These are phyloP conservation scores for Engystomops pustulosus DNA, from an alignment of 2,113 vertebrate genomes.

Conservation along the genomic window DNA sequence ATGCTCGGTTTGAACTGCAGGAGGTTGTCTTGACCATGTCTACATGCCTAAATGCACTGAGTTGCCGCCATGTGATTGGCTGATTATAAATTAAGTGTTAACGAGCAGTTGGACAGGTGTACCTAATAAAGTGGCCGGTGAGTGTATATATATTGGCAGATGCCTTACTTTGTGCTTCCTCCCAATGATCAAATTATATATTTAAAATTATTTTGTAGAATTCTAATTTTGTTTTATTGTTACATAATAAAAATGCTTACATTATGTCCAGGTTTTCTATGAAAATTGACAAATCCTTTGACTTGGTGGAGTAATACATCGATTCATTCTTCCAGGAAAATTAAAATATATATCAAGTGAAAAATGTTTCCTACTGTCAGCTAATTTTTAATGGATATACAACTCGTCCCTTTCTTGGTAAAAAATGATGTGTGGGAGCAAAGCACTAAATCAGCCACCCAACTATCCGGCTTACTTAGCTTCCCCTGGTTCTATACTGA, in stretches of 20 bases:
- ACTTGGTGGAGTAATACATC: neutral
- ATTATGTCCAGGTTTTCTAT: neutral
- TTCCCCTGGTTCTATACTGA: slow-evolving; percentile 40
- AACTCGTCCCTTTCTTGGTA: slow-evolving; percentile 36
- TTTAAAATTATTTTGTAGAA: neutral
- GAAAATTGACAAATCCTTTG: neutral
- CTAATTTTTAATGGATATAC: slow-evolving; percentile 43
- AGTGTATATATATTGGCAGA: too few species aligned
- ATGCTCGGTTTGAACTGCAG: too few species aligned
- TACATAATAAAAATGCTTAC: neutral
- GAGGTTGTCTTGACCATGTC: too few species aligned
- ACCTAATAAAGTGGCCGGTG: too few species aligned
- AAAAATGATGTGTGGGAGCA: slow-evolving; percentile 51
- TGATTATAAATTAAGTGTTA: too few species aligned
- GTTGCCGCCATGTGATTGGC: too few species aligned
- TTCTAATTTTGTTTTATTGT: neutral
- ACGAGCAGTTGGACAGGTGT: too few species aligned
- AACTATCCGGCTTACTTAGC: slow-evolving; percentile 41
- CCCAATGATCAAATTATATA: too few species aligned
- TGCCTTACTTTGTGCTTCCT: too few species aligned
- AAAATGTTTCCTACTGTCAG: slow-evolving; percentile 51
- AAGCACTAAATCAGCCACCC: slow-evolving; percentile 49
- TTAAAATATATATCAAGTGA: slow-evolving; percentile 4
- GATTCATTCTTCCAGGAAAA: slow-evolving; percentile 24
- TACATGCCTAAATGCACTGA: too few species aligned